Evolutionary conservation across 2,113 vertebrate species (phyloP).

Genomic region (Nannobrachium achirus): DNA sequence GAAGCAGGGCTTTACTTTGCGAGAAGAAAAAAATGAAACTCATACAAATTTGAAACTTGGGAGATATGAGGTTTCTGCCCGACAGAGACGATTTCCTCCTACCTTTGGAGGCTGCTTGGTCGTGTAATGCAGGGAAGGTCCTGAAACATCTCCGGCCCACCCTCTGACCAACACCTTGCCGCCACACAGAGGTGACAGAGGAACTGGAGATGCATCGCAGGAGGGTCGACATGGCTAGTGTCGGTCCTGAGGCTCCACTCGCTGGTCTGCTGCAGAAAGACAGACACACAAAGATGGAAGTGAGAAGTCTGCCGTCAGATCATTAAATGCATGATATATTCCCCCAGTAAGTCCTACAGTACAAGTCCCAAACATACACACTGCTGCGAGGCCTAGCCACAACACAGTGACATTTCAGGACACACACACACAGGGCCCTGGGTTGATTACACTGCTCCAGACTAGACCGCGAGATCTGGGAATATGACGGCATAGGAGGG

Average conservation of each 20-base stretch:
- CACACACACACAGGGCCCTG: constrained; percentile 22
- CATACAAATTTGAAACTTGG: too few species aligned
- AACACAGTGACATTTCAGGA: constrained; percentile 67
- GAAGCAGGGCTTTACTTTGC: too few species aligned
- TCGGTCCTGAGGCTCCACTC: constrained; percentile 43
- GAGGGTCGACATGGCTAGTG: constrained; percentile 75
- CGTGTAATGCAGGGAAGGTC: constrained; percentile 75
- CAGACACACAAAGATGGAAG: constrained; percentile 38
- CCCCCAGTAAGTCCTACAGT: constrained; percentile 26
- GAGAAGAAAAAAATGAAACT: too few species aligned
- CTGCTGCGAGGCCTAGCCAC: constrained; percentile 58
- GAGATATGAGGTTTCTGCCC: too few species aligned
- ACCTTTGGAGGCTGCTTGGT: constrained; percentile 78
- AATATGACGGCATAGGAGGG: constrained; percentile 62
- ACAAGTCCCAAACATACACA: constrained; percentile 38
- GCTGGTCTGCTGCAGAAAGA: constrained; percentile 57
- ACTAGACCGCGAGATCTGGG: constrained; percentile 73
- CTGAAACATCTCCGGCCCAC: constrained; percentile 72
- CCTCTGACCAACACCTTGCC: constrained; percentile 55
- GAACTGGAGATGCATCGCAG: constrained; percentile 72
- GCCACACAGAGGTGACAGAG: constrained; percentile 64
- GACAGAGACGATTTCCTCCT: too few species aligned
- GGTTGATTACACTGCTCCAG: constrained; percentile 56
- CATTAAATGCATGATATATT: constrained; percentile 41
- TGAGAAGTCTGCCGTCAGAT: constrained; percentile 37